These are phyloP conservation scores for Xestia rhomboidea DNA, from an alignment of 2,888 invertebrate genomes.

Conservation along the genomic window DNA sequence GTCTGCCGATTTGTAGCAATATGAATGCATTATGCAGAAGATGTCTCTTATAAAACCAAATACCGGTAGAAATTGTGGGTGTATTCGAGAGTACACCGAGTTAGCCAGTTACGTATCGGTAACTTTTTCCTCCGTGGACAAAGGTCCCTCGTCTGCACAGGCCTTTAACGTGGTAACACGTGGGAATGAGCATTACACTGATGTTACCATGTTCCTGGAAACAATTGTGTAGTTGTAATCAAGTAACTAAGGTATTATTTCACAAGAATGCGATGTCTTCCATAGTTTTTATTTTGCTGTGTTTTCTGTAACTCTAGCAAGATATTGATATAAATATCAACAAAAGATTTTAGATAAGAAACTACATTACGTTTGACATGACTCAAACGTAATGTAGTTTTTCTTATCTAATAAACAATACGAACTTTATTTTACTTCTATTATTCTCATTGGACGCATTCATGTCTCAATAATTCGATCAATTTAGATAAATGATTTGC, in stretches of 20 bases:
- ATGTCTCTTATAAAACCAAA: too few species aligned
- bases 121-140: not conserved
- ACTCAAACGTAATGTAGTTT: too few species aligned
- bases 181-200: conserved; percentile 69
- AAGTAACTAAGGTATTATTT: conserved; percentile 51
- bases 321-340: not conserved
- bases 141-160: not conserved
- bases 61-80: not conserved
- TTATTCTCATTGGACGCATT: not conserved
- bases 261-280: conserved; percentile 32
- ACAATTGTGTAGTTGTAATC: conserved; percentile 55
- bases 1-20: not conserved
- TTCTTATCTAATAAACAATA: not conserved
- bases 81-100: not conserved
- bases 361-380: not conserved
- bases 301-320: conserved; percentile 19
- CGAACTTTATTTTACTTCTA: not conserved
- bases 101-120: not conserved
- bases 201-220: conserved; percentile 68
- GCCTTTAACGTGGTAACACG: conserved; percentile 62
- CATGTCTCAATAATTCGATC: not conserved
- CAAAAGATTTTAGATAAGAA: not conserved
- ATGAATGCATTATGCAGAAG: not conserved
- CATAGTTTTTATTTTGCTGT: conserved; percentile 36
- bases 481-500: not conserved